A percentile compares a stretch with the other conserved stretches of the same genome.
These are phyloP conservation scores for Circaetus cinerascens DNA, from an alignment of 2,113 vertebrate species.

Conservation along the genomic window DNA sequence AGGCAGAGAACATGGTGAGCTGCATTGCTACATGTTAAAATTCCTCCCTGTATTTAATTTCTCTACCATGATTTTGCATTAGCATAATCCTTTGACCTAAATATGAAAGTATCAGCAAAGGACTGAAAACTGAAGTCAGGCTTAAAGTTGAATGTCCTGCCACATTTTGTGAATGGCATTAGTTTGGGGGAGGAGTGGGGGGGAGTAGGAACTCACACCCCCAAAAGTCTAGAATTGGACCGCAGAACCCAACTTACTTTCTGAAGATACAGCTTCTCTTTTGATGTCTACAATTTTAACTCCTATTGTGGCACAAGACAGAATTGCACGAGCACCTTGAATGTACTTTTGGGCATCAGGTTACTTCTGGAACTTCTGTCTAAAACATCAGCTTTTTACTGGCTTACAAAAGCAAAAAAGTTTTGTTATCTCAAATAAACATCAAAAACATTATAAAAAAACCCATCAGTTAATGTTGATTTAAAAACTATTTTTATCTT, in stretches of 20 bases:
- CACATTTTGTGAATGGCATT: background rate
- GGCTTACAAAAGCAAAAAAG: background rate
- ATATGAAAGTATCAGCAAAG: background rate
- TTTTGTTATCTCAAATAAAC: background rate
- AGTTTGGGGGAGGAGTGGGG: fast-evolving
- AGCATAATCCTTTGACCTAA: background rate
- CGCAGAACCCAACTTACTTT: background rate
- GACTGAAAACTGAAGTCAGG: background rate
- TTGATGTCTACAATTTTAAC: background rate
- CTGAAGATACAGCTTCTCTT: background rate
- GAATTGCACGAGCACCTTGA: background rate
- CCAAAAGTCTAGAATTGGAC: background rate
- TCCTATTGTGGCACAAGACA: background rate
- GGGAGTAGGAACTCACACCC: fast-evolving
- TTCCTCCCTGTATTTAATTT: background rate
- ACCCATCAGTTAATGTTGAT: background rate
- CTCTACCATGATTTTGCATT: background rate
- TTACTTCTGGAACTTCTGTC: background rate
- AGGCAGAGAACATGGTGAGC: background rate
- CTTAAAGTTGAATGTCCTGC: background rate
- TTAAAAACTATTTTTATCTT: background rate
- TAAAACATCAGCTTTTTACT: background rate
- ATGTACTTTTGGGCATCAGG: background rate
- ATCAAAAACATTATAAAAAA: too few relatives aligned
- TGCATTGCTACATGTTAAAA: background rate